phyloP scores from a whole-genome alignment of 2,888 invertebrate species.

The Hypsopygia costalis region DNA sequence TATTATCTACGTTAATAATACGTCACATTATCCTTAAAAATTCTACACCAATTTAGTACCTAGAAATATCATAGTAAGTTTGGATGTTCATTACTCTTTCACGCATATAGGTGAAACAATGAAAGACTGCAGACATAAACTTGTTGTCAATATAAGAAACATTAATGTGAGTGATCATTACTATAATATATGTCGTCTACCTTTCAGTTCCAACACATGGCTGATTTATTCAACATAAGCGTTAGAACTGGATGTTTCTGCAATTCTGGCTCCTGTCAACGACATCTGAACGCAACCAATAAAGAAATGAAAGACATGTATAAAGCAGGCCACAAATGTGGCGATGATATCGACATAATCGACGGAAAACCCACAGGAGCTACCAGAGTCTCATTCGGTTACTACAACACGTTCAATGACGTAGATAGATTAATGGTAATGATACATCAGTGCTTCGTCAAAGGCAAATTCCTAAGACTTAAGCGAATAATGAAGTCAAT shows the following conservation, averaged over 20 bases:
- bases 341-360: slow-evolving; percentile 92
- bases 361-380: slow-evolving; percentile 95
- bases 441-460: slow-evolving; percentile 88
- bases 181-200: too few relatives aligned
- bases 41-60: too few relatives aligned
- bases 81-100: too few relatives aligned
- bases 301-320: slow-evolving; percentile 88
- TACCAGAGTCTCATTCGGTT: slow-evolving; percentile 95
- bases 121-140: too few relatives aligned
- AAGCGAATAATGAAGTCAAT: slow-evolving; percentile 40
- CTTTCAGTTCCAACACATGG: slow-evolving; percentile 91
- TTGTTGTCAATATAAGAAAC: too few relatives aligned
- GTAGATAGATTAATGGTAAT: slow-evolving; percentile 86
- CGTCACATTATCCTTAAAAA: too few relatives aligned
- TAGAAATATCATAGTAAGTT: too few relatives aligned
- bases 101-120: too few relatives aligned
- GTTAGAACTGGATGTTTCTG: slow-evolving; percentile 98
- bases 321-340: slow-evolving; percentile 94
- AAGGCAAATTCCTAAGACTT: slow-evolving; percentile 38
- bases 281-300: slow-evolving; percentile 85
- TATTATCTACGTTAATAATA: too few relatives aligned
- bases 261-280: slow-evolving; percentile 96
- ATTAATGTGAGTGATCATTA: too few relatives aligned
- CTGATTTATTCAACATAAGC: slow-evolving; percentile 91
- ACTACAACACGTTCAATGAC: slow-evolving; percentile 89